These are phyloP conservation scores for Ceyx erithaca DNA, from an alignment of 2,797 vertebrate species.

Conservation along the genomic window DNA sequence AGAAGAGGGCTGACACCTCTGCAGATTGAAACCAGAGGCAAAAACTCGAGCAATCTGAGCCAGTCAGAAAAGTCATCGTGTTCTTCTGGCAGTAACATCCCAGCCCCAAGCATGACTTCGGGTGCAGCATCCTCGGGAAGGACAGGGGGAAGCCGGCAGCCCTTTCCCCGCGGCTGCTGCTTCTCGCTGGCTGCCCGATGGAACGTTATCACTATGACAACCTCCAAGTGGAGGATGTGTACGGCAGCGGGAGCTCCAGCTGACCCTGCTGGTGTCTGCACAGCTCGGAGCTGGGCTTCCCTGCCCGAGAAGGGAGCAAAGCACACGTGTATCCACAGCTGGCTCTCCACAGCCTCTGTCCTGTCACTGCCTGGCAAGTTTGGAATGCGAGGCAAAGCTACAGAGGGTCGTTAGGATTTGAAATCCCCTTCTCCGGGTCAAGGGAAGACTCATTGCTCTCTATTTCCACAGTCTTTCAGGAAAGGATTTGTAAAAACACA, in stretches of 20 bases:
- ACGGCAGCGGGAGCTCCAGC: background rate
- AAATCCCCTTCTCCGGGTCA: background rate
- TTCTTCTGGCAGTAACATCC: background rate
- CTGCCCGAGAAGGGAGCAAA: background rate
- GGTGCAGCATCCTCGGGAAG: background rate
- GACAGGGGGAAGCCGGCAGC: background rate
- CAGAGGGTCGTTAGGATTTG: background rate
- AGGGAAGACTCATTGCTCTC: background rate
- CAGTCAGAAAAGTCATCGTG: background rate
- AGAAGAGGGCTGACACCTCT: background rate
- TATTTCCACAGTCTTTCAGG: background rate
- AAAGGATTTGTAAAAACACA: background rate
- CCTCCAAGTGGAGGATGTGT: background rate
- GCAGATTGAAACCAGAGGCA: constrained; percentile 3
- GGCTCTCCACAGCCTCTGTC: background rate
- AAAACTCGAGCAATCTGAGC: background rate
- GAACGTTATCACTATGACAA: constrained; percentile 59
- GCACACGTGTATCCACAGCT: background rate
- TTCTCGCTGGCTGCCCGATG: background rate
- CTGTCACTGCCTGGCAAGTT: background rate
- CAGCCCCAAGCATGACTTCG: rapidly evolving
- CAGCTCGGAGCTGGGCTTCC: background rate
- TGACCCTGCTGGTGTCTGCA: background rate
- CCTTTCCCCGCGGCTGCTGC: background rate
- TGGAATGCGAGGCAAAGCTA: background rate